Conservation (phyloP, 2,113 vertebrate species). For the Nettapus auritus region DNA sequence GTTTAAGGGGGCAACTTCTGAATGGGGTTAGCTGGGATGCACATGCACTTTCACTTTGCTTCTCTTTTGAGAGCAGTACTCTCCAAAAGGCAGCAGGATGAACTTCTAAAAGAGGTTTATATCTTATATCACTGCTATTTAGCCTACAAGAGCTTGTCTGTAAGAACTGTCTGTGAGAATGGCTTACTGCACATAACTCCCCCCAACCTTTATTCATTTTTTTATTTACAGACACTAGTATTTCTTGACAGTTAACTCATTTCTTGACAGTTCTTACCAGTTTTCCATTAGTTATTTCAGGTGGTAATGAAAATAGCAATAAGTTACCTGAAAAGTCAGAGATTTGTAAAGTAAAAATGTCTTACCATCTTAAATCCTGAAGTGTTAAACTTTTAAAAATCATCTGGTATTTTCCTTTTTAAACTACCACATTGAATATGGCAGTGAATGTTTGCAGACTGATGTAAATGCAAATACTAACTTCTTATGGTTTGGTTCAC, state of each 20-base stretch:
- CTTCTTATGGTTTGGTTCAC: constrained; percentile 42
- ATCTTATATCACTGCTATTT: not conserved
- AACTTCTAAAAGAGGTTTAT: not conserved
- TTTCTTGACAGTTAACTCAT: not conserved
- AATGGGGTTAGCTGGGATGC: not conserved
- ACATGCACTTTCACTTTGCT: not conserved
- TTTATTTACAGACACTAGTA: not conserved
- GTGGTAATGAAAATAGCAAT: not conserved
- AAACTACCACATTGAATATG: not conserved
- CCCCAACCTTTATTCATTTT: fast-evolving
- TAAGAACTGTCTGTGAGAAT: not conserved
- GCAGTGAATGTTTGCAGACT: not conserved
- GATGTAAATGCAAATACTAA: constrained; percentile 1
- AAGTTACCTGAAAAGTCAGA: not conserved
- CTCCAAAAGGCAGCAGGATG: not conserved
- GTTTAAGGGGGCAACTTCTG: not conserved
- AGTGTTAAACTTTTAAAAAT: not conserved
- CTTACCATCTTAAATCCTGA: not conserved
- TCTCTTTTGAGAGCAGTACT: not conserved
- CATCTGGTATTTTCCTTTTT: not conserved
- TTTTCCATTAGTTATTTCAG: not conserved
- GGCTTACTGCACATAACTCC: not conserved
- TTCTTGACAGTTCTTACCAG: not conserved
- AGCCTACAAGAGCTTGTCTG: not conserved
- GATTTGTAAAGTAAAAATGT: not conserved